Base-by-base conservation (phyloP, 2,888 invertebrate genomes). In the Stenoptilia bipunctidactyla region DNA sequence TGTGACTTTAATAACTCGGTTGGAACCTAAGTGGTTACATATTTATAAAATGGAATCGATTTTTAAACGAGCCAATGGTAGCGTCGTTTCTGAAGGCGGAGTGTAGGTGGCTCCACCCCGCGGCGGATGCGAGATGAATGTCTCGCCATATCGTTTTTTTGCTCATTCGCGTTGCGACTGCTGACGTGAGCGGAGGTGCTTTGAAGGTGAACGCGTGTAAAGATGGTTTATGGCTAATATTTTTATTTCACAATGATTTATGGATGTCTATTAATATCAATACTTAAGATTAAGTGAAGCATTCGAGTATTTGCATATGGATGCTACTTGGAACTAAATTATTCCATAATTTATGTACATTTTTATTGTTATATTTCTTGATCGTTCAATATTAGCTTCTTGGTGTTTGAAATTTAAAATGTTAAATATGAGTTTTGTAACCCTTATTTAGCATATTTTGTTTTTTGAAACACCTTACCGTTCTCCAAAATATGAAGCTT, bases 21-120 rank as follows among this genome's bases (percentile, higher is more conserved):
- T 43, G 51, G 58, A 68, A 61, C 45, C 66, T 68, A 77, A 80
- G 75, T 68, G 77, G 80, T 80, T 80, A 80, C 77, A 82, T 82
- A 82, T 83, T 82, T 83, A 82, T 80, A 77, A 80, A 82, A 80
- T 75, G 79, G 72, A 80, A 83, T 82, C 82, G 82, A 83, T 83
- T 83, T 82, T 83, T 75, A 77, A 79, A 76, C 66, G 70, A 61
- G 69, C 82, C 82, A 83, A 83, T 83, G 73, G 52, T 46, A 58
- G 51, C 63, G 72, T 66, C 56, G 60, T 56, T 63, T 56, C 48
- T 48, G 63, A 66, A 71, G 80, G 80, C 80, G 80, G 79, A 68
- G 54, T 54, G 55, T 51, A 52, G 54, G 45, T 59, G 55, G 72
- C 76, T 58, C 75, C 76, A 64, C 76, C 34, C 76, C 77, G 58